Evolutionary conservation across 2,113 vertebrate genomes (phyloP).

Genomic region (Labrus mixtus): DNA sequence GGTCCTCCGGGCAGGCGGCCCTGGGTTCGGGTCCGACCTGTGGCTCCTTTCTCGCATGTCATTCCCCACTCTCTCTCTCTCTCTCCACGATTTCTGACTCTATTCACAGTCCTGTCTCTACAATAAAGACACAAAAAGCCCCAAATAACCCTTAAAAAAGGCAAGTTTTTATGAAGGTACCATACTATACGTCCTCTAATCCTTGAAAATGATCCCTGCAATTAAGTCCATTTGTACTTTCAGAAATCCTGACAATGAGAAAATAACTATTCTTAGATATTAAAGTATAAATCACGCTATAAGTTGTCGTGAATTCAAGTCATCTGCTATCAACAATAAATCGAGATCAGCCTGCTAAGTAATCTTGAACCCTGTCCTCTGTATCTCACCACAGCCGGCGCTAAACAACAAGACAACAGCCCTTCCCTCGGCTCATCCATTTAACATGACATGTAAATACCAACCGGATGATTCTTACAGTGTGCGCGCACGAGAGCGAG

Average conservation of each 20-base stretch:
- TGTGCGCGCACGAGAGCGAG: slow-evolving; percentile 7
- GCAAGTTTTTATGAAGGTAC: no score
- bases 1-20: no score
- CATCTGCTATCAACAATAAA: not conserved
- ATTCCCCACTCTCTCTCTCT: no score
- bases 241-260: not conserved
- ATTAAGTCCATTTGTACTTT: slow-evolving; percentile 11
- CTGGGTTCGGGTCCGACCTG: no score
- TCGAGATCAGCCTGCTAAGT: slow-evolving; percentile 15
- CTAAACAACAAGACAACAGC: slow-evolving; percentile 44
- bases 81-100: no score
- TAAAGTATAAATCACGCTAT: not conserved
- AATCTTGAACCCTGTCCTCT: slow-evolving; percentile 31
- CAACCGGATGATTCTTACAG: slow-evolving; percentile 28
- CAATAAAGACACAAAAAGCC: no score
- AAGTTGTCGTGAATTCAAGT: slow-evolving; percentile 1
- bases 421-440: slow-evolving; percentile 58
- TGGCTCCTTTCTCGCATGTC: no score
- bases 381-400: slow-evolving; percentile 15
- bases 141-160: no score
- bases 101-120: no score
- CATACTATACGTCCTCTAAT: no score
- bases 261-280: no score
- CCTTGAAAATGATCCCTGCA: no score
- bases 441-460: slow-evolving; percentile 71